phyloP scores from a whole-genome alignment of 2,797 vertebrate genomes.

The Uromys caudimaculatus region DNA sequence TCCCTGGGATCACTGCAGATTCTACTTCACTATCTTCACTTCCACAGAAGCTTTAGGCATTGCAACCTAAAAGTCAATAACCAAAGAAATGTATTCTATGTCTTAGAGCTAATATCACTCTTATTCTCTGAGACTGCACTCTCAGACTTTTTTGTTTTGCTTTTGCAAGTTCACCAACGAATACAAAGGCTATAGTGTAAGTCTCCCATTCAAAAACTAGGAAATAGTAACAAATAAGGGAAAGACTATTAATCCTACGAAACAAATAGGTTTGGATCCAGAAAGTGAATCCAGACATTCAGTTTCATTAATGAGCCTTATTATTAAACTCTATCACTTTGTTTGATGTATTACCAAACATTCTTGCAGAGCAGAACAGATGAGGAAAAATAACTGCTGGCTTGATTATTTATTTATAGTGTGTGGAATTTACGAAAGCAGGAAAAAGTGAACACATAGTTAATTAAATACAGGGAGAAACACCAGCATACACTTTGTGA shows the following conservation, averaged over 20 bases:
- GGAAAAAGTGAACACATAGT: not conserved
- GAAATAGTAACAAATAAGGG: not conserved
- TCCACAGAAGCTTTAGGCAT: not conserved
- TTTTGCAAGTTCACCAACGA: not conserved
- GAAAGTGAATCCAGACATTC: not conserved
- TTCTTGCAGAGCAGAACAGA: not conserved
- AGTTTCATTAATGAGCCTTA: not conserved
- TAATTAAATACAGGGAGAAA: conserved; percentile 32
- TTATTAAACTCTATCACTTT: conserved; percentile 1
- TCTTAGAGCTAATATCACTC: not conserved
- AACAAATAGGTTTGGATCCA: not conserved
- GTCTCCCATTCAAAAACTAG: not conserved
- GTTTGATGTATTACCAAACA: conserved; percentile 42
- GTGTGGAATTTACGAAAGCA: conserved; percentile 14
- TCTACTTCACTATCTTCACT: conserved; percentile 56
- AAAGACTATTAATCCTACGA: not conserved
- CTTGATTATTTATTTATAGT: conserved; percentile 30
- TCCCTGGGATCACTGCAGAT: conserved; percentile 53
- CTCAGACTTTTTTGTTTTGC: not conserved
- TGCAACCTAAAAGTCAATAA: conserved; percentile 1
- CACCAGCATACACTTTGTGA: not conserved
- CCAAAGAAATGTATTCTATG: not conserved
- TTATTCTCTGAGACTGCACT: not conserved
- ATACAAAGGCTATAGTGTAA: not conserved
- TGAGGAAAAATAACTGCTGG: not conserved